These are phyloP conservation scores for Cromileptes altivelis DNA, from an alignment of 2,113 vertebrate genomes.

Conservation along the genomic window DNA sequence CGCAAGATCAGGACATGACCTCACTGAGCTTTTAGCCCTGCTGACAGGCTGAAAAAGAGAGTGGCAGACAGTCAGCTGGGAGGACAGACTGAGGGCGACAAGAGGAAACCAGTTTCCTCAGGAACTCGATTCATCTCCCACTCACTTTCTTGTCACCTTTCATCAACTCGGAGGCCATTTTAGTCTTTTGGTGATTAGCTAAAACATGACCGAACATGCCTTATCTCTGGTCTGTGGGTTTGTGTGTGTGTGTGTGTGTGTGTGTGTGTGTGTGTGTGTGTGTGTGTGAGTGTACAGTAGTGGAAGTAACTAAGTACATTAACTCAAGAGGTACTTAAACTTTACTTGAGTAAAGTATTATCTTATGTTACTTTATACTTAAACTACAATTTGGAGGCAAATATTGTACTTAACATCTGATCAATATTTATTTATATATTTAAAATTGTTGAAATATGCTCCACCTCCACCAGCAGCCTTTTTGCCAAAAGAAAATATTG, in stretches of 20 bases:
- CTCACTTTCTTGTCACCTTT: conserved; percentile 20
- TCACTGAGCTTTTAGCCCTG: conserved; percentile 51
- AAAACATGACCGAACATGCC: neutral
- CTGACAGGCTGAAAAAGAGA: conserved; percentile 61
- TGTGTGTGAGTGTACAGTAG: neutral
- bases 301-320: neutral
- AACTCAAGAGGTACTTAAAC: neutral
- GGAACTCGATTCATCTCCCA: conserved; percentile 44
- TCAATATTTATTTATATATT: too few relatives aligned
- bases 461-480: too few relatives aligned
- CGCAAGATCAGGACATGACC: neutral
- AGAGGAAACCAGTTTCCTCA: conserved; percentile 12
- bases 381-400: too few relatives aligned
- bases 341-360: too few relatives aligned
- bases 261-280: too few relatives aligned
- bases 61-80: conserved; percentile 19
- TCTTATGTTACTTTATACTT: neutral
- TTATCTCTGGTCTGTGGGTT: neutral
- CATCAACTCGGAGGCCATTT: neutral
- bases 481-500: too few relatives aligned
- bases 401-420: too few relatives aligned
- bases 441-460: too few relatives aligned
- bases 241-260: too few relatives aligned
- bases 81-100: neutral
- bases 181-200: neutral